A percentile compares a stretch with the other conserved stretches of the same genome.
phyloP scores from a whole-genome alignment of 1,140 invertebrate genomes.

The Asobara japonica region DNA sequence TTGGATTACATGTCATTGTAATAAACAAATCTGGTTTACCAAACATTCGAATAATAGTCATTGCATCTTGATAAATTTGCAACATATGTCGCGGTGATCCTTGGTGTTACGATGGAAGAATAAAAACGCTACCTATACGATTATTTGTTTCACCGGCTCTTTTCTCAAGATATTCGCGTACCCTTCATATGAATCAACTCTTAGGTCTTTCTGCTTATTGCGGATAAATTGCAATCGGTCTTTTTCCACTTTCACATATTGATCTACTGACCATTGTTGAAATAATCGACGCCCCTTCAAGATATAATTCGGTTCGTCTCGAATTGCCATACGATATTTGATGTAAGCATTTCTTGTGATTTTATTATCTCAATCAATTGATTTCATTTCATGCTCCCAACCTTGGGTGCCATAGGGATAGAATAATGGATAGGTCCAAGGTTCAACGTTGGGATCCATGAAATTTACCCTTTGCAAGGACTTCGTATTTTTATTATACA shows the following conservation, averaged over 20 bases:
- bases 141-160: conserved; percentile 37
- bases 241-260: conserved; percentile 59
- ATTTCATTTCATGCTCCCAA: neutral
- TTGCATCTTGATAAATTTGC: too few relatives aligned
- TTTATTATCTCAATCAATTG: neutral
- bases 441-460: too few relatives aligned
- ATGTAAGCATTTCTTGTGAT: neutral
- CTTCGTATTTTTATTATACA: neutral
- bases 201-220: neutral
- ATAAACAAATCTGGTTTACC: too few relatives aligned
- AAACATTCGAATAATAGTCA: too few relatives aligned
- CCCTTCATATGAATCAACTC: conserved; percentile 40
- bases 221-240: neutral
- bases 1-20: too few relatives aligned
- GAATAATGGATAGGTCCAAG: conserved; percentile 1
- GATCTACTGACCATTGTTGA: conserved; percentile 45
- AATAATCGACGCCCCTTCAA: conserved; percentile 27
- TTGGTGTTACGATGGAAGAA: too few relatives aligned
- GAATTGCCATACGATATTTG: conserved; percentile 41
- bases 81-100: too few relatives aligned
- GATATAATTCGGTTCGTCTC: conserved; percentile 66
- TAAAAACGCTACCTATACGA: too few relatives aligned
- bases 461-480: neutral
- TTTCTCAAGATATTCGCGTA: conserved; percentile 14
- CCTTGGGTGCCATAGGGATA: neutral